Conservation (phyloP, 2,797 vertebrate species). For the Poeciliopsis infans region DNA sequence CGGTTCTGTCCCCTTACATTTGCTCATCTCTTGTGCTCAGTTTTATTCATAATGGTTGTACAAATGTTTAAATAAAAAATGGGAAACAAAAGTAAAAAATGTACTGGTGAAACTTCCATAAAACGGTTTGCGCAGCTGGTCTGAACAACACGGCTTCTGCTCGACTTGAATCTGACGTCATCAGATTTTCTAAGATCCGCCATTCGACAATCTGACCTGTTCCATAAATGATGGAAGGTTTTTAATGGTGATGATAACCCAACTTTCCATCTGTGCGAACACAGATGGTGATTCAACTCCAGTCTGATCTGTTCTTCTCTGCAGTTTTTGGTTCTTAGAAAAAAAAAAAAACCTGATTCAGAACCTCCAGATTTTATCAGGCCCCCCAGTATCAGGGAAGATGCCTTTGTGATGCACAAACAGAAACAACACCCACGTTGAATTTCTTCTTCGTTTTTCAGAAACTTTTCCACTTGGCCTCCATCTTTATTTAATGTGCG, state of each 20-base stretch:
- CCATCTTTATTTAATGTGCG: not conserved
- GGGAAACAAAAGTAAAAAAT: no score
- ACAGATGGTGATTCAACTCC: slow-evolving; percentile 4
- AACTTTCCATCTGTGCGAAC: slow-evolving; percentile 11
- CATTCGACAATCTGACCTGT: not conserved
- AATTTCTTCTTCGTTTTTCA: not conserved
- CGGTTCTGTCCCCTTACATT: no score
- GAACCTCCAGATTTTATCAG: not conserved
- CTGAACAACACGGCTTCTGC: no score
- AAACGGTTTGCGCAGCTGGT: no score
- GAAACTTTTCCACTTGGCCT: not conserved
- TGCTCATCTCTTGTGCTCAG: no score
- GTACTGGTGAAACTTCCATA: no score
- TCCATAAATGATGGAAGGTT: not conserved
- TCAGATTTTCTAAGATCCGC: not conserved
- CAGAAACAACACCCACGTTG: not conserved
- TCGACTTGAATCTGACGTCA: no score
- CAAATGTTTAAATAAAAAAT: no score
- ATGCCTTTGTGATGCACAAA: not conserved
- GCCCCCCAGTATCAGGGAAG: not conserved
- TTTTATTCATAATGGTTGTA: no score
- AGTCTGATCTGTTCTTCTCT: slow-evolving; percentile 10
- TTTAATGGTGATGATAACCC: not conserved
- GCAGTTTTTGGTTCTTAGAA: not conserved
- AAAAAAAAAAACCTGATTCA: not conserved